A percentile compares a stretch with the other conserved stretches of the same genome.
Conservation (phyloP, 1,140 invertebrate species). For the Scaptomyza hsui region DNA sequence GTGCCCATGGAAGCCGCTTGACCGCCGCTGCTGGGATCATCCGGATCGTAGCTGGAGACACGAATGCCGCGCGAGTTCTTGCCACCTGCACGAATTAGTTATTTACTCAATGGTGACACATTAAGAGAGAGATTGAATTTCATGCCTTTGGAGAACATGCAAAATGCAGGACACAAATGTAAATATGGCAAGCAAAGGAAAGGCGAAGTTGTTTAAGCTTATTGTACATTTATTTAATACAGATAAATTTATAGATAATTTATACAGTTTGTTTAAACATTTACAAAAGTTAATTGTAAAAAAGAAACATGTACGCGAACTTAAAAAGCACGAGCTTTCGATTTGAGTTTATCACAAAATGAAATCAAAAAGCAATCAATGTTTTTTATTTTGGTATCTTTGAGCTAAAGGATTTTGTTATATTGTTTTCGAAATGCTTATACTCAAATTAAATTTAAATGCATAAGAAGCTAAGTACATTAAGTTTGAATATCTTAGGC, state of each 20-base stretch:
- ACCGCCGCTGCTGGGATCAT: slow-evolving; percentile 85
- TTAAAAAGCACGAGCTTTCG: slow-evolving; percentile 60
- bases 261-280: slow-evolving; percentile 64
- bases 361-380: slow-evolving; percentile 38
- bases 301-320: slow-evolving; percentile 27
- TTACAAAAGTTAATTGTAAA: slow-evolving; percentile 68
- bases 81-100: slow-evolving; percentile 84
- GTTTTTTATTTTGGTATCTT: slow-evolving; percentile 45
- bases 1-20: slow-evolving; percentile 52
- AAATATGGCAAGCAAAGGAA: slow-evolving; percentile 46
- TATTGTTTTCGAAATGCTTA: slow-evolving; percentile 31
- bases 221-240: slow-evolving; percentile 79
- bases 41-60: slow-evolving; percentile 88
- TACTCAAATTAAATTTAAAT: slow-evolving; percentile 31
- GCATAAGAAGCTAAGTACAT: slow-evolving; percentile 43
- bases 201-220: slow-evolving; percentile 62
- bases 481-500: slow-evolving; percentile 13
- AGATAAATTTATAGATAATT: slow-evolving; percentile 59
- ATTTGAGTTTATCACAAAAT: slow-evolving; percentile 62
- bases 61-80: slow-evolving; percentile 88
- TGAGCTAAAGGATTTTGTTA: slow-evolving; percentile 45
- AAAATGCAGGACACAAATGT: slow-evolving; percentile 14
- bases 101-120: slow-evolving; percentile 18
- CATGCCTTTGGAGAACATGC: slow-evolving; percentile 47
- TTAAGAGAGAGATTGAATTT: slow-evolving; percentile 10